phyloP scores from a whole-genome alignment of 2,113 vertebrate species.

The Calonectris borealis region DNA sequence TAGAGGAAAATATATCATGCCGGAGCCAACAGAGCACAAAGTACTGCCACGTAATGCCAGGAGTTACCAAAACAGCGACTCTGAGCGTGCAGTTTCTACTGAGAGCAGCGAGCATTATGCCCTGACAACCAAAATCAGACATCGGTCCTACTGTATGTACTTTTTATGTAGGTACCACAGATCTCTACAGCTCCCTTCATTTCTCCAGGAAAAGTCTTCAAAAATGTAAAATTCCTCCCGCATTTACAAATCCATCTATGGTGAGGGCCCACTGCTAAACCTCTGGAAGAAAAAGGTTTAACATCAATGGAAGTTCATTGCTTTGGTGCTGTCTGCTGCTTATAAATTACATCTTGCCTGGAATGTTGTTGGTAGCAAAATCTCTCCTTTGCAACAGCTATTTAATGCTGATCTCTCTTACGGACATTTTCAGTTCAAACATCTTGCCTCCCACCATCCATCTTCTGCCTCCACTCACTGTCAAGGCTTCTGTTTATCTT shows the following conservation, averaged over 20 bases:
- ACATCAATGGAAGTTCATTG: background rate
- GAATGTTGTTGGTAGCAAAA: background rate
- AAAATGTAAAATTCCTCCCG: background rate
- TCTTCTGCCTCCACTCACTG: background rate
- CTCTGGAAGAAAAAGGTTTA: background rate
- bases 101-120: background rate
- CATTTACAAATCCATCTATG: background rate
- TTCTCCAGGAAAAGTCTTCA: background rate
- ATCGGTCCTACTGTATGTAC: rapidly evolving
- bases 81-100: background rate
- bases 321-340: background rate
- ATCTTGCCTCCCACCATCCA: background rate
- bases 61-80: rapidly evolving
- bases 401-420: background rate
- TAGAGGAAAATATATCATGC: background rate
- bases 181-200: background rate
- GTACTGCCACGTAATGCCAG: background rate
- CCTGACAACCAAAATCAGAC: background rate
- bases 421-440: background rate
- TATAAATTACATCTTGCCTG: background rate
- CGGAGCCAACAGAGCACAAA: background rate
- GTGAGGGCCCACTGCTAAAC: background rate
- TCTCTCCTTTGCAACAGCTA: background rate
- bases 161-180: background rate
- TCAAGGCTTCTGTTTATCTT: background rate